Evolutionary conservation across 1,140 invertebrate genomes (phyloP).

Genomic region (Phthorimaea operculella): DNA sequence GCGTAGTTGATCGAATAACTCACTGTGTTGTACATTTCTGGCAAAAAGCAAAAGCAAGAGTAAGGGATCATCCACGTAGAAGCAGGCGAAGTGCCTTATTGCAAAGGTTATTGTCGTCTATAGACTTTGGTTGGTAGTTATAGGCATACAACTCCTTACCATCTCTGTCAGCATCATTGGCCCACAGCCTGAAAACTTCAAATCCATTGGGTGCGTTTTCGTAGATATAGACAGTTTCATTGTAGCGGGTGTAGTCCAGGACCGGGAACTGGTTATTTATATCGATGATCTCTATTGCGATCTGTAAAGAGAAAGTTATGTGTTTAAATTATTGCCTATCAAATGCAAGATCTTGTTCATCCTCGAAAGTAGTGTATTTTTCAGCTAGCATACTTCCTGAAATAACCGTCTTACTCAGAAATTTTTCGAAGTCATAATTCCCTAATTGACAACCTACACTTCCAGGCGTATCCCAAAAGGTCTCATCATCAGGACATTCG

Average conservation of each 20-base stretch:
- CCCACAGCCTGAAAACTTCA: slow-evolving; percentile 41
- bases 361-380: too few species aligned
- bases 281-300: slow-evolving; percentile 63
- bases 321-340: too few species aligned
- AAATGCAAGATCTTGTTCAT: too few species aligned
- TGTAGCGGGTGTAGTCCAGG: slow-evolving; percentile 30
- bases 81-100: too few species aligned
- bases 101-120: too few species aligned
- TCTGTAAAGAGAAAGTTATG: slow-evolving; percentile 31
- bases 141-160: too few species aligned
- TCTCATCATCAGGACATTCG: slow-evolving; percentile 38
- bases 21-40: slow-evolving; percentile 54
- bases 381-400: too few species aligned
- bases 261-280: slow-evolving; percentile 64
- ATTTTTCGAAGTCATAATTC: too few species aligned
- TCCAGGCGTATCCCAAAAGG: slow-evolving; percentile 37
- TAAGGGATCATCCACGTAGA: too few species aligned
- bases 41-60: neutral
- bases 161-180: slow-evolving; percentile 67
- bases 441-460: slow-evolving; percentile 34
- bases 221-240: slow-evolving; percentile 37
- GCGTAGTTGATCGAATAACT: slow-evolving; percentile 55
- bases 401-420: too few species aligned
- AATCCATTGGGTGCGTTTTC: slow-evolving; percentile 48
- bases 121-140: too few species aligned